Percentiles rank a stretch among this genome's conserved stretches.
phyloP scores from a whole-genome alignment of 1,140 invertebrate genomes.

The Chrysopa pallens region DNA sequence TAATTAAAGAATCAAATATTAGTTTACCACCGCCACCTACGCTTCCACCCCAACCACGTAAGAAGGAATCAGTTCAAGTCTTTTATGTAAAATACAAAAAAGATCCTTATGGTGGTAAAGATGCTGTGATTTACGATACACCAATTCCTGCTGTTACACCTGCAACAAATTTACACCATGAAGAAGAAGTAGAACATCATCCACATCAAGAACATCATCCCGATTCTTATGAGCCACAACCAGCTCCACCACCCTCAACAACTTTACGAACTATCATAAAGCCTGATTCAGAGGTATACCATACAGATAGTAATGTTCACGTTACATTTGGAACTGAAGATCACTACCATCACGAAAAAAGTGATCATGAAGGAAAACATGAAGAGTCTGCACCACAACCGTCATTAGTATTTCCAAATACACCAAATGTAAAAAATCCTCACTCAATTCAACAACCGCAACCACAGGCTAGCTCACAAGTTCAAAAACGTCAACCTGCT shows the following conservation, averaged over 20 bases:
- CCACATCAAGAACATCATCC: slow-evolving; percentile 21
- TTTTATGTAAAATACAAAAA: slow-evolving; percentile 82
- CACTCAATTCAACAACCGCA: slow-evolving; percentile 16
- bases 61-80: slow-evolving; percentile 70
- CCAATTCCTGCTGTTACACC: slow-evolving; percentile 56
- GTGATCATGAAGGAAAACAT: slow-evolving; percentile 25
- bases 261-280: slow-evolving; percentile 65
- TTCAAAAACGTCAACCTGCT: slow-evolving; percentile 10
- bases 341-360: slow-evolving; percentile 29
- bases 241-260: slow-evolving; percentile 39
- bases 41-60: slow-evolving; percentile 31
- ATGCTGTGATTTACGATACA: slow-evolving; percentile 55
- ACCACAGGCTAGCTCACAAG: slow-evolving; percentile 23
- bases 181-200: slow-evolving; percentile 26
- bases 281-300: slow-evolving; percentile 64
- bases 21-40: slow-evolving; percentile 47
- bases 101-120: slow-evolving; percentile 44
- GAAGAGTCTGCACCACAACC: slow-evolving; percentile 35
- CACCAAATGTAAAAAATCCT: slow-evolving; percentile 10
- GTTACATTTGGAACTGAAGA: slow-evolving; percentile 52
- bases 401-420: slow-evolving; percentile 31
- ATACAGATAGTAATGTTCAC: slow-evolving; percentile 52
- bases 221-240: too few relatives aligned
- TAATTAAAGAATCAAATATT: slow-evolving; percentile 76
- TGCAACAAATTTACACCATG: slow-evolving; percentile 36